Evolutionary conservation across 2,797 vertebrate genomes (phyloP), one percentile per base, ranked within the genome.

Genomic region (Sardinella longiceps): DNA sequence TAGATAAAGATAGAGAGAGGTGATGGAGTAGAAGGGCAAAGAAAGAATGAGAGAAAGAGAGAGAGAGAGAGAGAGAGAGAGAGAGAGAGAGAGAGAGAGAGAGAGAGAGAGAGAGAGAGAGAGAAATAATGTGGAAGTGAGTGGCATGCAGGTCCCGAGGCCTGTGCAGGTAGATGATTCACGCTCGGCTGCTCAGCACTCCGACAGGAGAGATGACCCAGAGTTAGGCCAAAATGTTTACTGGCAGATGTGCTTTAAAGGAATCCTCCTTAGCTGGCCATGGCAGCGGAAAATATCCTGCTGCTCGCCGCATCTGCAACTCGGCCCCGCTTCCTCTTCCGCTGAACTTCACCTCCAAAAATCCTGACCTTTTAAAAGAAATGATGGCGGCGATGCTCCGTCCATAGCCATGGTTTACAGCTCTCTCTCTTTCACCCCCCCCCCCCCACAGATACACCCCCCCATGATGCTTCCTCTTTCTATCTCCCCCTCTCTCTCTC

Each of bases 271-370:
- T 98, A 97, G 96, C 97, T 97, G 97, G 95, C 96, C 97, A 98
- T 96, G 97, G 97, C 97, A 98, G 97, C 93, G 95, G 97, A 98
- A 99, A 98, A 98, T 96, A 96, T 92, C 97, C 96, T 97, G 97
- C 98, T 99, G 97, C 97, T 98, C 96, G 92, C 95, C 91, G 92
- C 96, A 98, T 97, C 97, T 98, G 96, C 96, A 97, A 96, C 95
- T 77, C 56, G 15, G 95, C 93, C 84, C 94, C 91, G 95, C 93
- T 95, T 70, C 66, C 37, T 77, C 33, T 23, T 96, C 96, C 96
- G 70, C 89, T 89, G 96, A 77, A 43, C 95, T 97, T 95, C 96
- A 96, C 96, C 97, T 95, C 96, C 96, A 97, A 96, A 97, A 96
- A 93, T 95, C 95, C 96, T 99, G 97, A 99, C 98, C 98, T 99